Percentiles rank a stretch among this genome's conserved stretches.
Conservation (phyloP, 2,797 vertebrate genomes). For the Telmatherina bonti region DNA sequence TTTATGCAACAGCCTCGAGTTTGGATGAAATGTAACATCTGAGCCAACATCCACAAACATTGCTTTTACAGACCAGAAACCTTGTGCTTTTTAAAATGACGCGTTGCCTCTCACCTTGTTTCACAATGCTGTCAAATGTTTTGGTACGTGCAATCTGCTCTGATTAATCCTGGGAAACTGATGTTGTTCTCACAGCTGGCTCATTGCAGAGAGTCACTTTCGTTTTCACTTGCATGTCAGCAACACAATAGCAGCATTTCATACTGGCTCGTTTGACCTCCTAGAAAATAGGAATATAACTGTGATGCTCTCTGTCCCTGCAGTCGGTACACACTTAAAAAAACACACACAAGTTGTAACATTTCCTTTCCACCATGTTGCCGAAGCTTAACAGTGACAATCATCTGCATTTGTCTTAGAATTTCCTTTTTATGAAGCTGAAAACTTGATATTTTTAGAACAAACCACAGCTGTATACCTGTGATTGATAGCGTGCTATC, state of each 20-base stretch:
- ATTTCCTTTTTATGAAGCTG: constrained; percentile 64
- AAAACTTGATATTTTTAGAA: constrained; percentile 61
- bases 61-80: no score
- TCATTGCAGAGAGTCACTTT: constrained; percentile 10
- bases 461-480: constrained; percentile 61
- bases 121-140: constrained; percentile 27
- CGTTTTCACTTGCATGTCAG: constrained; percentile 44
- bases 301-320: constrained; percentile 55
- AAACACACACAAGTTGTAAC: constrained; percentile 72
- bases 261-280: constrained; percentile 40
- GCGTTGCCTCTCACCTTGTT: constrained; percentile 21
- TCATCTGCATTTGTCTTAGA: constrained; percentile 49
- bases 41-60: no score
- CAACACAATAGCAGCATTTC: constrained; percentile 43
- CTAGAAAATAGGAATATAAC: constrained; percentile 64
- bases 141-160: constrained; percentile 11
- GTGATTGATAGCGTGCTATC: constrained; percentile 44
- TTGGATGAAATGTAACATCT: background rate
- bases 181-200: constrained; percentile 31
- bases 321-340: constrained; percentile 50
- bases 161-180: constrained; percentile 26
- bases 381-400: constrained; percentile 35
- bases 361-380: constrained; percentile 44
- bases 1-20: background rate
- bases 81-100: background rate